Percentiles rank a stretch among this genome's conserved stretches.
phyloP scores from a whole-genome alignment of 2,888 invertebrate genomes.

The Orchesella flavescens region DNA sequence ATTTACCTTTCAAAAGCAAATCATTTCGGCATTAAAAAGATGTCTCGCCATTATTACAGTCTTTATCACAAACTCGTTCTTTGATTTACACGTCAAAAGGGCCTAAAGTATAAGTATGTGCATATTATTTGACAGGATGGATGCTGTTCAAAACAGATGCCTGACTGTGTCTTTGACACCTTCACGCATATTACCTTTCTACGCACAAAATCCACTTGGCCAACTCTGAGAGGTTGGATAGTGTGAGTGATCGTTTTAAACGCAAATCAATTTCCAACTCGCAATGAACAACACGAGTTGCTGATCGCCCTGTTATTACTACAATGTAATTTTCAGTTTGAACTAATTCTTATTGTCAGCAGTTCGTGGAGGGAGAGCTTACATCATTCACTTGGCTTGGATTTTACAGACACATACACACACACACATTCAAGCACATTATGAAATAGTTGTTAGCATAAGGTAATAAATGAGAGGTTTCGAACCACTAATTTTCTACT shows the following conservation, averaged over 20 bases:
- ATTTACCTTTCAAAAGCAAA: constrained; percentile 13
- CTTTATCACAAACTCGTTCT: not conserved
- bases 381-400: not conserved
- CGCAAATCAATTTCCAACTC: not conserved
- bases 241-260: constrained; percentile 9
- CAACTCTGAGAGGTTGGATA: not conserved
- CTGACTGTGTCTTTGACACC: not conserved
- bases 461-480: not conserved
- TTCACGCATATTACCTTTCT: not conserved
- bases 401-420: not conserved
- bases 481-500: not conserved
- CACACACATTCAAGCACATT: not conserved
- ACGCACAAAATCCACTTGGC: too few species aligned
- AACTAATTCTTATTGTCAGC: constrained; percentile 18
- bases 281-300: not conserved
- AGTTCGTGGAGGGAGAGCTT: not conserved
- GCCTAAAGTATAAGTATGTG: constrained; percentile 7
- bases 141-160: constrained; percentile 1
- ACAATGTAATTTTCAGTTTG: constrained; percentile 2
- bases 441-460: not conserved
- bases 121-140: not conserved
- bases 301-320: constrained; percentile 17
- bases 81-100: constrained; percentile 24
- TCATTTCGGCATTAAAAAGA: constrained; percentile 17
- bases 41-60: constrained; percentile 35